A percentile compares a stretch with the other conserved stretches of the same genome.
Evolutionary conservation across 2,888 invertebrate genomes (phyloP).

Genomic region (Lordiphosa fenestrarum): DNA sequence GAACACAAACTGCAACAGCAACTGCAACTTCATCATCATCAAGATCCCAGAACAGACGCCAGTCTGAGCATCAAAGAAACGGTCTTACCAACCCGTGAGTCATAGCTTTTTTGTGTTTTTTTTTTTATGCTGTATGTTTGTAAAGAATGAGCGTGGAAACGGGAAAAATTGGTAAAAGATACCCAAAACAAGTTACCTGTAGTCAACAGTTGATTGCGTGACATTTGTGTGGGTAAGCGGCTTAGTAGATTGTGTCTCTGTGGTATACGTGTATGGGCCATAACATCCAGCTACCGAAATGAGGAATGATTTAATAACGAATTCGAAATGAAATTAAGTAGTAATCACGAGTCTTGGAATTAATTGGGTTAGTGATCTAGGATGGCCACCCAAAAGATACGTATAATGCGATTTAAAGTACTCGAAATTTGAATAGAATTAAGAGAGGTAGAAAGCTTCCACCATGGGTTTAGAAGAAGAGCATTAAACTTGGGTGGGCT

Average conservation of each 20-base stretch:
- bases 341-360: conserved; percentile 44
- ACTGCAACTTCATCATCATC: conserved; percentile 44
- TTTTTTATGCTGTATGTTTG: conserved; percentile 25
- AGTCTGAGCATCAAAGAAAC: conserved; percentile 49
- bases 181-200: conserved; percentile 58
- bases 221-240: conserved; percentile 68
- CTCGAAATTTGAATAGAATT: background rate
- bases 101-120: conserved; percentile 43
- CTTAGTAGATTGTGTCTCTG: conserved; percentile 52
- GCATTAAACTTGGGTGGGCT: too few species aligned
- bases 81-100: conserved; percentile 30
- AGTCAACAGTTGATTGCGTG: conserved; percentile 45
- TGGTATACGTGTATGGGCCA: conserved; percentile 10
- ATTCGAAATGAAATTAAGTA: conserved; percentile 44
- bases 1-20: conserved; percentile 31
- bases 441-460: background rate
- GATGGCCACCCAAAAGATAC: conserved; percentile 47
- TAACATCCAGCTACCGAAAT: conserved; percentile 49
- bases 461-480: too few species aligned
- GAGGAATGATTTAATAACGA: conserved; percentile 53
- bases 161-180: conserved; percentile 47
- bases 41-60: conserved; percentile 29
- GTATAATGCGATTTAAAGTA: conserved; percentile 8
- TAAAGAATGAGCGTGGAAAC: conserved; percentile 50
- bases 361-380: conserved; percentile 29